Percentiles rank a stretch among this genome's conserved stretches.
phyloP scores from a whole-genome alignment of 1,140 invertebrate species.

The Drosophila neocordata region DNA sequence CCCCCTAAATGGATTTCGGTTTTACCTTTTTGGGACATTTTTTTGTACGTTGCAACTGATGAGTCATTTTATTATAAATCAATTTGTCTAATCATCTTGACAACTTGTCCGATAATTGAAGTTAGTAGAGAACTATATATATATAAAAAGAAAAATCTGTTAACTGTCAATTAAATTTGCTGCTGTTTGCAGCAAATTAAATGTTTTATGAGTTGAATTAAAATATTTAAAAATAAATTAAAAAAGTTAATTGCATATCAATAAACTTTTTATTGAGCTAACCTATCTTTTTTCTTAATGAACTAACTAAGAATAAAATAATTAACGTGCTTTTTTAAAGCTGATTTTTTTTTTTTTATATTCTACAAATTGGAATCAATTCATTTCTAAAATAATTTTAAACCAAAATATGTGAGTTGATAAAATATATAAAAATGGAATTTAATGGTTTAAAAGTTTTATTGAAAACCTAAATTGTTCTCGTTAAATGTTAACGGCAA shows the following conservation, averaged over 20 bases:
- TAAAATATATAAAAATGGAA: no score
- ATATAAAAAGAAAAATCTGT: conserved; percentile 25
- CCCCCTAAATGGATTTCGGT: conserved; percentile 42
- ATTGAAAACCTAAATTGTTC: no score
- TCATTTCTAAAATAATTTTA: no score
- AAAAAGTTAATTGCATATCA: not conserved
- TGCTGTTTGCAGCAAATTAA: conserved; percentile 43
- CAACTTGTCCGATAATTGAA: conserved; percentile 32
- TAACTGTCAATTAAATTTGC: conserved; percentile 27
- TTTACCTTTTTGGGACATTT: conserved; percentile 17
- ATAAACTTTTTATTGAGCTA: not conserved
- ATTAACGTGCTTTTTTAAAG: not conserved
- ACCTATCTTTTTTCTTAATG: not conserved
- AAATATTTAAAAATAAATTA: not conserved
- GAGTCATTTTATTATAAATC: conserved; percentile 77
- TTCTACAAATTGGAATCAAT: no score
- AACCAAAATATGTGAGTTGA: no score
- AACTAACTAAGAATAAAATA: not conserved
- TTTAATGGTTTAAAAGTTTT: no score
- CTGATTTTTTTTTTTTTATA: conserved; percentile 1
- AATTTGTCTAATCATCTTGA: conserved; percentile 70
- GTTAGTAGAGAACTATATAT: conserved; percentile 10
- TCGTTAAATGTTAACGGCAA: no score
- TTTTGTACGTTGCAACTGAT: conserved; percentile 48
- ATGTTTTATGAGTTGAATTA: conserved; percentile 9